phyloP scores from a whole-genome alignment of 2,888 invertebrate species.

The Cyclophora albipunctata region DNA sequence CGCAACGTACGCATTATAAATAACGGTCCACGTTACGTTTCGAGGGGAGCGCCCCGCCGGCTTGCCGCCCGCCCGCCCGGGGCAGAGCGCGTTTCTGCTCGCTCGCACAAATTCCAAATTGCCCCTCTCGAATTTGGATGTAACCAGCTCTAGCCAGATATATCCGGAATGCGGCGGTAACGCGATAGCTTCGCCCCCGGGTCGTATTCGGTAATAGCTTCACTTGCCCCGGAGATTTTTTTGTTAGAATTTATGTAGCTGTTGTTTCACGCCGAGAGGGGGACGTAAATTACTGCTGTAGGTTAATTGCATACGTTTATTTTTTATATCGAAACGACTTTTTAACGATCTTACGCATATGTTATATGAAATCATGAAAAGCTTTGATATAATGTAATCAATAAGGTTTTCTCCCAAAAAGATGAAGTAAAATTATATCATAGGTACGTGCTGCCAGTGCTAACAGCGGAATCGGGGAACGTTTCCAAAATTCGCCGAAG shows the following conservation, averaged over 20 bases:
- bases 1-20: no score
- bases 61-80: not conserved
- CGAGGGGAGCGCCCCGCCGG: not conserved
- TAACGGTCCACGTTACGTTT: no score
- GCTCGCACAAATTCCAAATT: slow-evolving; percentile 10
- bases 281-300: no score
- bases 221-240: slow-evolving; percentile 1
- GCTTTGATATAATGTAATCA: no score
- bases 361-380: no score
- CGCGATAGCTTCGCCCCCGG: slow-evolving; percentile 2
- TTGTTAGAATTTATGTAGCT: not conserved
- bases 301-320: no score
- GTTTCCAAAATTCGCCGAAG: not conserved
- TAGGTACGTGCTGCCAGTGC: no score
- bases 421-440: no score
- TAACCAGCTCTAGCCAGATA: slow-evolving; percentile 11
- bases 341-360: no score
- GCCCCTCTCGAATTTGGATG: slow-evolving; percentile 11
- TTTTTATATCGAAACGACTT: no score
- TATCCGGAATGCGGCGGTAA: slow-evolving; percentile 10
- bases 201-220: not conserved
- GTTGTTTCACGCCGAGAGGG: no score
- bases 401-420: no score
- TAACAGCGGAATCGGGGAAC: not conserved
- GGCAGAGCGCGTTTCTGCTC: slow-evolving; percentile 2